Conservation (phyloP, 2,888 invertebrate species). For the Cerastis leucographa region DNA sequence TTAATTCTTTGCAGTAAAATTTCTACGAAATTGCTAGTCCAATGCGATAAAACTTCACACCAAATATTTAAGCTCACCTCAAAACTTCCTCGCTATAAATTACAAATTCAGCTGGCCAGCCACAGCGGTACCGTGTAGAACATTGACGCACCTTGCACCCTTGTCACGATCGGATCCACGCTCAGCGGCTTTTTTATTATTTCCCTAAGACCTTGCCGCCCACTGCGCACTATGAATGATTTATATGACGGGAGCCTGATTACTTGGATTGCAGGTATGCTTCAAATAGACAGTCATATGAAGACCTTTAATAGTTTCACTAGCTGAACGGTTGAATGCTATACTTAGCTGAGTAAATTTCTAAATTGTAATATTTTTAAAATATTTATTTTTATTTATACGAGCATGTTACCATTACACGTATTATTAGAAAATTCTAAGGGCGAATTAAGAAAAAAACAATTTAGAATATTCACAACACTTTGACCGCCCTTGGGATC, state of each 20-base stretch:
- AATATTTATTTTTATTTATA: neutral
- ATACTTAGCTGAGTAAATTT: neutral
- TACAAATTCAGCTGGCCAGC: slow-evolving; percentile 25
- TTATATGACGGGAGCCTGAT: slow-evolving; percentile 32
- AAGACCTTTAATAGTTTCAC: neutral
- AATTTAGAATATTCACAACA: neutral
- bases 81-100: neutral
- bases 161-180: slow-evolving; percentile 48
- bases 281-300: slow-evolving; percentile 2
- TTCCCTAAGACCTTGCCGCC: slow-evolving; percentile 30
- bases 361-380: neutral
- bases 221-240: slow-evolving; percentile 47
- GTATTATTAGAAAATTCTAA: neutral
- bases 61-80: neutral
- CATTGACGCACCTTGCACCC: slow-evolving; percentile 45
- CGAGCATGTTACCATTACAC: neutral
- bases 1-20: neutral
- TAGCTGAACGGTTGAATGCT: neutral
- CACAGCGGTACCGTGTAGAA: neutral
- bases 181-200: slow-evolving; percentile 45
- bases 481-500: neutral
- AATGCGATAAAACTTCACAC: neutral
- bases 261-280: slow-evolving; percentile 20
- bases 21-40: neutral
- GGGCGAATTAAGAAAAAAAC: neutral